phyloP scores from a whole-genome alignment of 2,113 vertebrate species.

The Myodes glareolus region DNA sequence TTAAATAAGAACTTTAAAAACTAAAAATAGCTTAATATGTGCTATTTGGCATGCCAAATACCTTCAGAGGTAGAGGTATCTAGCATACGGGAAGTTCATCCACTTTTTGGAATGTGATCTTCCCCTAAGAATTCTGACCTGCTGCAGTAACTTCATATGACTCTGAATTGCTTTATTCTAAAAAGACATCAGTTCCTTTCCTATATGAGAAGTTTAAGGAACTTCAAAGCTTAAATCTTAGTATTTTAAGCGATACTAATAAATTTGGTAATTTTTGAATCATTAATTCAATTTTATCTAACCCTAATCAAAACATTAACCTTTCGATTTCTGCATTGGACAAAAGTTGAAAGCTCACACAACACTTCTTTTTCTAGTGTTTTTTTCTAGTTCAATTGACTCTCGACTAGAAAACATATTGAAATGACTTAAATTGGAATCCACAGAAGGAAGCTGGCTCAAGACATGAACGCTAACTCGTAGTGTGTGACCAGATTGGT shows the following conservation, averaged over 20 bases:
- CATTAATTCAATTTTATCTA: not conserved
- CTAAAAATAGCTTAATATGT: conserved; percentile 77
- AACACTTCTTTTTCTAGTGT: conserved; percentile 52
- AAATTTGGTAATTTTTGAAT: conserved; percentile 32
- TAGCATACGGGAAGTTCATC: not conserved
- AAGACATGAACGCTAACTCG: conserved; percentile 20
- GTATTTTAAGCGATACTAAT: conserved; percentile 76
- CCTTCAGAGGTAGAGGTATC: conserved; percentile 40
- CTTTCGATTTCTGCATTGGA: conserved; percentile 51
- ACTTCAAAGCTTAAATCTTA: conserved; percentile 72
- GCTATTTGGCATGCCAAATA: conserved; percentile 44
- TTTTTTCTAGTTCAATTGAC: conserved; percentile 13
- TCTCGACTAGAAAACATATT: conserved; percentile 57
- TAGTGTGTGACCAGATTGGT: conserved; percentile 66
- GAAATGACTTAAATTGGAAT: conserved; percentile 67
- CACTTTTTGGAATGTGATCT: conserved; percentile 78
- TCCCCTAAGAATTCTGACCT: conserved; percentile 78
- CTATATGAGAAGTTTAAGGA: conserved; percentile 75
- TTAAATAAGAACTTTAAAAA: conserved; percentile 64
- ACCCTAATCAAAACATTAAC: conserved; percentile 71
- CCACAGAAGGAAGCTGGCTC: conserved; percentile 62
- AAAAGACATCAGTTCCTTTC: conserved; percentile 69
- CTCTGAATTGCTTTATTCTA: conserved; percentile 65
- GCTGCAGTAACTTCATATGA: conserved; percentile 81
- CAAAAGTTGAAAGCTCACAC: conserved; percentile 75